phyloP scores from a whole-genome alignment of 2,797 vertebrate genomes.

The Neomorphus geoffroyi region DNA sequence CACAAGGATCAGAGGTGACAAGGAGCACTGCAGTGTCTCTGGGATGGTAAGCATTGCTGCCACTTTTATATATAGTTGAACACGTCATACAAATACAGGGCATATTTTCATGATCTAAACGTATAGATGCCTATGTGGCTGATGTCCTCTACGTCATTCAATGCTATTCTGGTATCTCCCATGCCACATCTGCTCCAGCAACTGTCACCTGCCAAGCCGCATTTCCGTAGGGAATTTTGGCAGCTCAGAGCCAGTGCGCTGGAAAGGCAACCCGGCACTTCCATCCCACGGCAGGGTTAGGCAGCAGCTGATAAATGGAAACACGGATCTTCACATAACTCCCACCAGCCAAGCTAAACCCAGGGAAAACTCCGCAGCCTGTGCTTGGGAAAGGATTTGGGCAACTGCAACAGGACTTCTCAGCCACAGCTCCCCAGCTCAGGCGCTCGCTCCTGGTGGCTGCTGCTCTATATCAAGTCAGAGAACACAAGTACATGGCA shows the following conservation, averaged over 20 bases:
- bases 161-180: background rate
- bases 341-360: background rate
- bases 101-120: background rate
- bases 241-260: fast-evolving
- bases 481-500: background rate
- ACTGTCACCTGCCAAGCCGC: constrained; percentile 30
- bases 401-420: fast-evolving
- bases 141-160: background rate
- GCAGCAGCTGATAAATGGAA: background rate
- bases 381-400: fast-evolving
- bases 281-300: background rate
- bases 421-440: background rate
- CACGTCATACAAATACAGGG: background rate
- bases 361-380: background rate
- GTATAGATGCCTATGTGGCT: background rate
- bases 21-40: fast-evolving
- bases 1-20: background rate
- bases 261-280: constrained; percentile 14
- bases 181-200: background rate
- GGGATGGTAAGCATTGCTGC: background rate
- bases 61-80: background rate
- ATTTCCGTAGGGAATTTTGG: background rate
- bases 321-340: background rate
- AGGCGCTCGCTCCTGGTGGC: background rate
- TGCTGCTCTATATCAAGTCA: background rate